Percentiles rank a stretch among this genome's conserved stretches.
Evolutionary conservation across 2,113 vertebrate genomes (phyloP).

Genomic region (Pao palembangensis): DNA sequence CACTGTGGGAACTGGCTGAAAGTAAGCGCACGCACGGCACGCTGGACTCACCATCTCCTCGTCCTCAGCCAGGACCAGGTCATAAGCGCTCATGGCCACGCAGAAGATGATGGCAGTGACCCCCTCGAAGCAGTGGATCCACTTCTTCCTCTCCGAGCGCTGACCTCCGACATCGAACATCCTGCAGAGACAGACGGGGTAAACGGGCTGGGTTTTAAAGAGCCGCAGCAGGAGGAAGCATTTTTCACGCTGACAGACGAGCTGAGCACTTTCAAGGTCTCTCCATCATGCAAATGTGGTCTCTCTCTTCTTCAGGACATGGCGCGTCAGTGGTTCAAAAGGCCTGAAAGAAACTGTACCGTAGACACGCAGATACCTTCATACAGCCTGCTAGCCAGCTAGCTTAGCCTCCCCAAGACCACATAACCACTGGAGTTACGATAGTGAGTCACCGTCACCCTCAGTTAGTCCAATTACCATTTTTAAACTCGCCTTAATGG

Average conservation of each 20-base stretch:
- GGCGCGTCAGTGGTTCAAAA: too few species aligned
- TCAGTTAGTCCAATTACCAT: too few species aligned
- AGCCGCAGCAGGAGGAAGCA: slow-evolving; percentile 1
- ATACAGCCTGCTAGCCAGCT: too few species aligned
- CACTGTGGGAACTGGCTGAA: neutral
- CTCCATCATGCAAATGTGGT: neutral
- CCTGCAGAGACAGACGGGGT: slow-evolving; percentile 64
- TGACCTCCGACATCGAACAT: slow-evolving; percentile 96
- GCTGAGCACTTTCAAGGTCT: slow-evolving; percentile 12
- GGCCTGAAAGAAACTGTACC: too few species aligned
- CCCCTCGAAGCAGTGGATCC: slow-evolving; percentile 98
- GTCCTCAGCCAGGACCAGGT: slow-evolving; percentile 95
- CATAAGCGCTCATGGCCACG: slow-evolving; percentile 94
- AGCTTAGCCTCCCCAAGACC: too few species aligned
- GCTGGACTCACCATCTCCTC: slow-evolving; percentile 91
- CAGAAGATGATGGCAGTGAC: slow-evolving; percentile 99
- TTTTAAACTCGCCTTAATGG: too few species aligned
- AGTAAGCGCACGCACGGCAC: too few species aligned
- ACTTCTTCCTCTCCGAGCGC: slow-evolving; percentile 91
- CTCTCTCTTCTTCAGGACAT: neutral
- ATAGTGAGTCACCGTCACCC: too few species aligned
- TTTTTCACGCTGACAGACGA: slow-evolving; percentile 15
- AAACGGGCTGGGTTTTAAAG: slow-evolving; percentile 1
- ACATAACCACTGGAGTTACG: too few species aligned
- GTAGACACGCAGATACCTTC: too few species aligned